These are phyloP conservation scores for Odontomachus brunneus DNA, from an alignment of 1,140 invertebrate genomes.

Conservation along the genomic window DNA sequence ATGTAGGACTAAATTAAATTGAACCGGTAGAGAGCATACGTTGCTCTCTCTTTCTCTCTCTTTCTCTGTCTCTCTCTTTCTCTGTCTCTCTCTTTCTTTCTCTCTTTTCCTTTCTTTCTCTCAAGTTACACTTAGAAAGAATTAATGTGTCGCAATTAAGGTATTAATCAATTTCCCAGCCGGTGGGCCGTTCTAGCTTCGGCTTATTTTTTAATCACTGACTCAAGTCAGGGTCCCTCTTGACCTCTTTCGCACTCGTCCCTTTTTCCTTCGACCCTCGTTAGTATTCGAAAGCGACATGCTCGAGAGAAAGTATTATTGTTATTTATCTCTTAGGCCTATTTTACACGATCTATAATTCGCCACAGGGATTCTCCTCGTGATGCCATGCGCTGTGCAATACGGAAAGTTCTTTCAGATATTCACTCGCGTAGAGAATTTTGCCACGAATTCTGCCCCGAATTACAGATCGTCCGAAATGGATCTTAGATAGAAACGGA, in stretches of 20 bases:
- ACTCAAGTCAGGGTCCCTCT: conserved; percentile 69
- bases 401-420: too few species aligned
- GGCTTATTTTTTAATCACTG: conserved; percentile 33
- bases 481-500: conserved; percentile 20
- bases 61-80: too few species aligned
- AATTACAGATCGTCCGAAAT: too few species aligned
- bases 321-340: conserved; percentile 60
- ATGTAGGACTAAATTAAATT: background rate
- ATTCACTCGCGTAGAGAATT: too few species aligned
- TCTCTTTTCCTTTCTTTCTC: too few species aligned
- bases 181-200: background rate
- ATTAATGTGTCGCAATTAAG: conserved; percentile 1
- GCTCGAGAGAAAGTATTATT: conserved; percentile 73
- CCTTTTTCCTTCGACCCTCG: conserved; percentile 31
- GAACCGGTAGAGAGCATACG: background rate
- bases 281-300: conserved; percentile 64
- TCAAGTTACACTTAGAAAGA: background rate
- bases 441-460: too few species aligned
- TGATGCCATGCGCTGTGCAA: too few species aligned
- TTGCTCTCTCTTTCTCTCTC: background rate
- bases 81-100: too few species aligned
- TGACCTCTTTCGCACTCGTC: conserved; percentile 65
- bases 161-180: background rate
- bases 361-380: too few species aligned
- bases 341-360: too few species aligned